A percentile compares a stretch with the other conserved stretches of the same genome.
phyloP scores from a whole-genome alignment of 2,113 vertebrate species.

The Eolophus roseicapilla region DNA sequence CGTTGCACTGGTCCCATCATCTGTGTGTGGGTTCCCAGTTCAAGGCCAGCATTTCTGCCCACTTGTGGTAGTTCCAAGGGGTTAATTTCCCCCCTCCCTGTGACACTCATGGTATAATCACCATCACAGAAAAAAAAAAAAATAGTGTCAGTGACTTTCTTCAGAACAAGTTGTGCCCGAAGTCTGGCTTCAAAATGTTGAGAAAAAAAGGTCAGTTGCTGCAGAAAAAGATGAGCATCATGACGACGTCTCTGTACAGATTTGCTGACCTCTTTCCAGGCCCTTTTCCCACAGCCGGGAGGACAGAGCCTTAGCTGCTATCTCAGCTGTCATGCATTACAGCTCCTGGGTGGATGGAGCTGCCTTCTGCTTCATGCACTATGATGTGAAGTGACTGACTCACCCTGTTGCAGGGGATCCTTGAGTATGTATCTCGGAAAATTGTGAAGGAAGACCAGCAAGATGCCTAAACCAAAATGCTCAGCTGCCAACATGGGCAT shows the following conservation, averaged over 20 bases:
- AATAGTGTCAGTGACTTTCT: not conserved
- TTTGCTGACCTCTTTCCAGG: conserved; percentile 9
- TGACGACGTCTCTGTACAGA: not conserved
- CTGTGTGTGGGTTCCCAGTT: not conserved
- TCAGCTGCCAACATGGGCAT: conserved; percentile 1
- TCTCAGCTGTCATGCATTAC: not conserved
- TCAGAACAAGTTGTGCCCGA: not conserved
- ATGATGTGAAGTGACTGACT: conserved; percentile 26
- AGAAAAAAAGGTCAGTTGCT: not conserved
- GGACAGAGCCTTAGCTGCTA: not conserved
- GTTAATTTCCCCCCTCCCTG: rapidly evolving
- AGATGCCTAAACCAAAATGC: not conserved
- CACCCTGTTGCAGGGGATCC: not conserved
- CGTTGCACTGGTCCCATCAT: not conserved
- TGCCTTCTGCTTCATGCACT: not conserved
- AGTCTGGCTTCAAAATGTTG: not conserved
- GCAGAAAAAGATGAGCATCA: not conserved
- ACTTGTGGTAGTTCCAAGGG: not conserved
- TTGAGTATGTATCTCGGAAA: not conserved
- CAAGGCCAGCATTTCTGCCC: not conserved
- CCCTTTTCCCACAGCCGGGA: not conserved
- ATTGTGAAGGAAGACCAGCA: conserved; percentile 5
- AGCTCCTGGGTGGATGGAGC: not conserved
- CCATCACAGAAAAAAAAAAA: not conserved
- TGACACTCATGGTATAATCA: not conserved